phyloP scores from a whole-genome alignment of 1,140 invertebrate species.

The Laupala kohalensis region DNA sequence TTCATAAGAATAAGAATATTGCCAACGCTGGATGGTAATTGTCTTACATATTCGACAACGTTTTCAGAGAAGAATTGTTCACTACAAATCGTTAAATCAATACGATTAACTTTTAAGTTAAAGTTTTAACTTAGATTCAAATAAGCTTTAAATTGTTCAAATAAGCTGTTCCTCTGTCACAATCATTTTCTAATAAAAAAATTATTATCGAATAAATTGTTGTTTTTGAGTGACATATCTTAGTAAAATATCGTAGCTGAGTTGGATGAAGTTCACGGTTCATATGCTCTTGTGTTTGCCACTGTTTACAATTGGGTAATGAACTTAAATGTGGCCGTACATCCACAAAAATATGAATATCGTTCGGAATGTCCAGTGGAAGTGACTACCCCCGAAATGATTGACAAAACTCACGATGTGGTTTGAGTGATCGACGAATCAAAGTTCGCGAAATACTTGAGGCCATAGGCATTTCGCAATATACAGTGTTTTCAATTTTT shows the following conservation, averaged over 20 bases:
- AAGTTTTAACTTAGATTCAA: no score
- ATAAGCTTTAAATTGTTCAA: no score
- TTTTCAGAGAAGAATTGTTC: no score
- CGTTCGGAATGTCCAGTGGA: not conserved
- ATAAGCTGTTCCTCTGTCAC: no score
- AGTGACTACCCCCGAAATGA: conserved; percentile 15
- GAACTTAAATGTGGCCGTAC: conserved; percentile 19
- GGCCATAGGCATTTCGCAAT: conserved; percentile 9
- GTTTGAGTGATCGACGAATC: conserved; percentile 21
- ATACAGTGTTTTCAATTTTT: not conserved
- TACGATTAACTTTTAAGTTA: no score
- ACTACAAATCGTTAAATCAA: no score
- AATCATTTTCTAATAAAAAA: no score
- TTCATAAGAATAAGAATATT: no score
- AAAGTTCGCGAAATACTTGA: conserved; percentile 20
- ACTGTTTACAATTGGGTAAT: conserved; percentile 18
- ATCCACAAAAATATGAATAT: not conserved
- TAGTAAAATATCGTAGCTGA: conserved; percentile 15
- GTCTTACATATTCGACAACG: no score
- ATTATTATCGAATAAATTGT: no score
- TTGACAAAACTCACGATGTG: conserved; percentile 18
- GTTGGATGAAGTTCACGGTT: conserved; percentile 14
- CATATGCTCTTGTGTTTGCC: conserved; percentile 14
- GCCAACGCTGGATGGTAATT: no score
- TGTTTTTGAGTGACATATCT: no score